Percentiles rank a stretch among this genome's conserved stretches.
Conservation (phyloP, 2,113 vertebrate species). For the Neodon shergylaensis region DNA sequence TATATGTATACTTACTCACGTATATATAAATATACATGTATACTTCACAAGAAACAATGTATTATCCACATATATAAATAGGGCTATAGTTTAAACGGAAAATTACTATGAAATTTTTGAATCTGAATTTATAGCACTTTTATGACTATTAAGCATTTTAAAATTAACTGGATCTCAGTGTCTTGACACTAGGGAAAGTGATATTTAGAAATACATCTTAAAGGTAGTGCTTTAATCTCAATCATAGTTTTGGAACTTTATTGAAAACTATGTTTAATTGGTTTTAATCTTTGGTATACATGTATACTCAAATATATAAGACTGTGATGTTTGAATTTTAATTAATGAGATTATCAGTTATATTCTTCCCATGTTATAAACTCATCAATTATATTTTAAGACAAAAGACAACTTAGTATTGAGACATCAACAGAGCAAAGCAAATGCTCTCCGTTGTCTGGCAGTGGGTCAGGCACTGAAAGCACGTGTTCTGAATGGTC, state of each 20-base stretch:
- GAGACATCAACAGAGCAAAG: neutral
- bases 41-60: neutral
- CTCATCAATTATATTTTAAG: neutral
- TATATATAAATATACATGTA: neutral
- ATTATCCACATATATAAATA: neutral
- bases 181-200: neutral
- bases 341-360: neutral
- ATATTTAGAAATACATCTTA: neutral
- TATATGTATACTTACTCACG: neutral
- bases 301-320: neutral
- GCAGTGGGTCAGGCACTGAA: neutral
- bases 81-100: neutral
- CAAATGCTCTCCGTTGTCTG: neutral
- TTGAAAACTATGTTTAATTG: neutral
- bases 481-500: neutral
- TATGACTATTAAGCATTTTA: neutral
- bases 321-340: neutral
- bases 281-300: neutral
- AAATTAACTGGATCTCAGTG: neutral
- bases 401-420: neutral
- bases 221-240: neutral
- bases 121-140: neutral
- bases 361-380: neutral
- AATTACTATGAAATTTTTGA: neutral
- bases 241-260: neutral